Conservation (phyloP, 2,888 invertebrate genomes). For the Eupithecia centaureata region DNA sequence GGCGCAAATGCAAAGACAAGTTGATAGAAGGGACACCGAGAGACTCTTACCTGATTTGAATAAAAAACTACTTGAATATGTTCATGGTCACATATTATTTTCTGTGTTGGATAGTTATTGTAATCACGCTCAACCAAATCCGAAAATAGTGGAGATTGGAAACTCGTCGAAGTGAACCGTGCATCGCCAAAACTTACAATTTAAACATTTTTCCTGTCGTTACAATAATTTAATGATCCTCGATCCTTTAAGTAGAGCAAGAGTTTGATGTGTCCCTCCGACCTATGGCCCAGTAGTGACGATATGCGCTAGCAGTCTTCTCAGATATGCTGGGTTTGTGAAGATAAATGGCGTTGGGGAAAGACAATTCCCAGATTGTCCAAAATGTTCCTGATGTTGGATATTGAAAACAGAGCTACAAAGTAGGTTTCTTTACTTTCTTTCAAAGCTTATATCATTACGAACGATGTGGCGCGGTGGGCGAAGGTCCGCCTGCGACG, state of each 20-base stretch:
- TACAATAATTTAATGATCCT: neutral
- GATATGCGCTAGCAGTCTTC: neutral
- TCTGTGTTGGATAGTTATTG: no score
- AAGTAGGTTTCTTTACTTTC: neutral
- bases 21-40: constrained; percentile 9
- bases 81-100: no score
- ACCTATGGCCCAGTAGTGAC: neutral
- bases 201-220: no score
- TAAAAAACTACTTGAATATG: no score
- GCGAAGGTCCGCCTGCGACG: no score
- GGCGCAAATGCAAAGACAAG: constrained; percentile 21
- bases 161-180: no score
- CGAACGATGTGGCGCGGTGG: no score
- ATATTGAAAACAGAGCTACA: neutral
- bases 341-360: neutral
- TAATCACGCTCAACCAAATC: no score
- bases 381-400: neutral
- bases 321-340: neutral
- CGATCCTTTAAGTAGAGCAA: neutral
- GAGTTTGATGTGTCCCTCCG: neutral
- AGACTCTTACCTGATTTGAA: no score
- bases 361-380: neutral
- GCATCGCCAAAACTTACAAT: no score
- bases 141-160: no score
- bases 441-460: neutral